These are phyloP conservation scores for Syritta pipiens DNA, from an alignment of 2,888 invertebrate species.

Conservation along the genomic window DNA sequence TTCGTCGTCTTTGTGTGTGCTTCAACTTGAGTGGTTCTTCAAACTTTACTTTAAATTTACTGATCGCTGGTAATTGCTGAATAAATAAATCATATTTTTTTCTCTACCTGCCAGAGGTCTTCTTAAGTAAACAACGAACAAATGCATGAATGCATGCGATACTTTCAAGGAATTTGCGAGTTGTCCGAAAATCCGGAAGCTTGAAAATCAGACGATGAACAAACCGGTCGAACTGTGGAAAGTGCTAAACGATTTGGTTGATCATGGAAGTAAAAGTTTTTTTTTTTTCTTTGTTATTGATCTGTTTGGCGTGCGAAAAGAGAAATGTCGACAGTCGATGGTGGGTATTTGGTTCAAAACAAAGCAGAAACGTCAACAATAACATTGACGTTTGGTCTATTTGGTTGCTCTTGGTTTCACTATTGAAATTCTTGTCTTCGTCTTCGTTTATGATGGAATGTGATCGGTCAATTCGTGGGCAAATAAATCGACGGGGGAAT, in stretches of 20 bases:
- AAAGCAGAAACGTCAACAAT: constrained; percentile 26
- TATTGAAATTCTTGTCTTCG: no score
- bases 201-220: constrained; percentile 7
- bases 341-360: not conserved
- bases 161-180: constrained; percentile 12
- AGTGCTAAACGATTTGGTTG: not conserved
- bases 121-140: constrained; percentile 9
- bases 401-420: no score
- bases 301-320: constrained; percentile 17
- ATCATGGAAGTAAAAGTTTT: constrained; percentile 26
- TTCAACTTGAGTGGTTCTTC: not conserved
- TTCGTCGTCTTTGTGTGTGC: not conserved
- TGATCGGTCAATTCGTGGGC: no score
- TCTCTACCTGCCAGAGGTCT: constrained; percentile 1
- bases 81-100: constrained; percentile 25
- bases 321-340: constrained; percentile 19
- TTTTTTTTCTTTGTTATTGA: not conserved
- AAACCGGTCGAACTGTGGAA: constrained; percentile 8
- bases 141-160: constrained; percentile 11
- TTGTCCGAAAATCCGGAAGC: constrained; percentile 47
- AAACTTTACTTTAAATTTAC: not conserved
- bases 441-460: no score
- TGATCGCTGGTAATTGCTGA: constrained; percentile 10
- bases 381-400: not conserved
- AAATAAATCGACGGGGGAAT: no score